Conservation (phyloP, 2,113 vertebrate genomes). For the Burhinus bistriatus region DNA sequence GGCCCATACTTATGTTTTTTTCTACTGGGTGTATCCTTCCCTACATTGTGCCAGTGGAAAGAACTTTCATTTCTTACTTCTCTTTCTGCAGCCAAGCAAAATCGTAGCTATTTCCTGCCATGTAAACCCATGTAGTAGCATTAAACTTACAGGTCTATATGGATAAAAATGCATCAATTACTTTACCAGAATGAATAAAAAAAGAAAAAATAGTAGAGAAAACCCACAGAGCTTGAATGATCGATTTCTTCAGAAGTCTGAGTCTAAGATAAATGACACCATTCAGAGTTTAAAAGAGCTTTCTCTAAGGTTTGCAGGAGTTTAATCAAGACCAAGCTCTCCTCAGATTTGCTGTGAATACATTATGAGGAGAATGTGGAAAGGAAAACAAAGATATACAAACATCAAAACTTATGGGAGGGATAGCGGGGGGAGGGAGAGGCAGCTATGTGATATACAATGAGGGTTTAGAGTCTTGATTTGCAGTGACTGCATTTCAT, state of each 20-base stretch:
- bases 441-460: slow-evolving; percentile 19
- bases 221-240: background rate
- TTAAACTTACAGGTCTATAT: background rate
- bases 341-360: slow-evolving; percentile 29
- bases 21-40: slow-evolving; percentile 39
- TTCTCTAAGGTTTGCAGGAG: slow-evolving; percentile 4
- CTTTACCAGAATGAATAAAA: background rate
- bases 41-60: slow-evolving; percentile 1
- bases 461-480: slow-evolving; percentile 5
- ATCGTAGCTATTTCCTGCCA: background rate
- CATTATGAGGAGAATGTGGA: slow-evolving; percentile 23
- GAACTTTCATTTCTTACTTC: slow-evolving; percentile 11
- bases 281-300: slow-evolving; percentile 19
- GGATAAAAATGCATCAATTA: background rate
- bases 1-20: slow-evolving; percentile 2
- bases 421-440: background rate
- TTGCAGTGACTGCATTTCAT: slow-evolving; percentile 52
- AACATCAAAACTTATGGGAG: background rate
- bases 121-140: background rate
- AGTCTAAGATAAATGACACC: slow-evolving; percentile 21
- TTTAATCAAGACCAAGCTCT: slow-evolving; percentile 44
- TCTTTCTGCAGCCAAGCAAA: background rate
- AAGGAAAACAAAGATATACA: slow-evolving; percentile 49
- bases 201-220: background rate
- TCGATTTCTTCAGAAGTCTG: background rate